A percentile compares a stretch with the other conserved stretches of the same genome.
Conservation (phyloP, 2,113 vertebrate species). For the Neolamprologus sp. region DNA sequence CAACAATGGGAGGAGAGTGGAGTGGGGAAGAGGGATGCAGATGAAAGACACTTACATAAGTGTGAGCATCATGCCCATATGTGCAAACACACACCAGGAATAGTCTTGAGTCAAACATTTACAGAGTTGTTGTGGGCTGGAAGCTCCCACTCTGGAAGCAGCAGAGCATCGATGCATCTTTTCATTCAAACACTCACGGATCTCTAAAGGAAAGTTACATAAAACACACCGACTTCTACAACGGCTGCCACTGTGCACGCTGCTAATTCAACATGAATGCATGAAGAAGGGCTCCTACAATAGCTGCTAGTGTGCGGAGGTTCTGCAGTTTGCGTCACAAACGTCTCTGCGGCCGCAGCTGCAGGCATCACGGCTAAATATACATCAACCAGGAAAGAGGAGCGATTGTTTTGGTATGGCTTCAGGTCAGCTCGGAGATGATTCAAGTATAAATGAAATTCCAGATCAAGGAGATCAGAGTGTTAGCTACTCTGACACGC, state of each 20-base stretch:
- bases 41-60: slow-evolving; percentile 42
- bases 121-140: slow-evolving; percentile 18
- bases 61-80: neutral
- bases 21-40: neutral
- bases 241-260: neutral
- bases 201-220: neutral
- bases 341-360: neutral
- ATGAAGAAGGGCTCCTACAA: neutral
- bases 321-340: neutral
- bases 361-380: neutral
- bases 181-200: slow-evolving; percentile 1
- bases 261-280: neutral
- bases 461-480: neutral
- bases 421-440: neutral
- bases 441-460: neutral
- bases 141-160: slow-evolving; percentile 2
- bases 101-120: slow-evolving; percentile 19
- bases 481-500: neutral
- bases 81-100: slow-evolving; percentile 15
- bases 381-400: neutral
- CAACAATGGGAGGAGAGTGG: neutral
- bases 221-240: neutral
- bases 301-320: neutral
- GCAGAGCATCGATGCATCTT: neutral
- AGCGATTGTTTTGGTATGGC: neutral